A percentile compares a stretch with the other conserved stretches of the same genome.
Conservation (phyloP, 1,140 invertebrate genomes). For the Bombus picipes region DNA sequence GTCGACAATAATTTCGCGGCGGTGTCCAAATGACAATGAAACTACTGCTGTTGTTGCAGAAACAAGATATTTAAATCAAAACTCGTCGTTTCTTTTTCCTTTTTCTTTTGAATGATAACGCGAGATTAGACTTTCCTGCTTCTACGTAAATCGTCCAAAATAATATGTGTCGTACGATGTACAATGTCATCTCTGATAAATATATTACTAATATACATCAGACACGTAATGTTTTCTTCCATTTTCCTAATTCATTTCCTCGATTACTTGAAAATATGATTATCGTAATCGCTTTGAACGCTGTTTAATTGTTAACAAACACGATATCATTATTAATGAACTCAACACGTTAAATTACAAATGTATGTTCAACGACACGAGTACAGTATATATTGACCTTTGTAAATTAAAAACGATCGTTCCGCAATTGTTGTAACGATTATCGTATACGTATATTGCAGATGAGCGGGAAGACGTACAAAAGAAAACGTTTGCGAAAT, state of each 20-base stretch:
- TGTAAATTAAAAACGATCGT: background rate
- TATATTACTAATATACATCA: too few relatives aligned
- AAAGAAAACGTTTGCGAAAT: slow-evolving; percentile 97
- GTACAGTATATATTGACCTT: background rate
- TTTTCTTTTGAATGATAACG: background rate
- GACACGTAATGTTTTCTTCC: too few relatives aligned
- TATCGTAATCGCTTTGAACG: too few relatives aligned
- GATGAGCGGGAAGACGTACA: slow-evolving; percentile 96
- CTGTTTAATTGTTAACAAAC: background rate
- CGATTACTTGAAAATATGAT: too few relatives aligned
- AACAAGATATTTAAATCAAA: background rate
- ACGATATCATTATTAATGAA: background rate
- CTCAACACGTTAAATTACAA: background rate
- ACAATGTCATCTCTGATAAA: too few relatives aligned
- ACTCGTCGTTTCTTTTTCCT: too few relatives aligned
- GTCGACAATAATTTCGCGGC: slow-evolving; percentile 57
- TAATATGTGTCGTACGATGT: background rate
- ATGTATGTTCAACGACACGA: too few relatives aligned
- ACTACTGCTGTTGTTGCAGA: slow-evolving; percentile 17
- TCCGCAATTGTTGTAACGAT: background rate
- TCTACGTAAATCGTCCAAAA: background rate
- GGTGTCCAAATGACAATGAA: slow-evolving; percentile 37
- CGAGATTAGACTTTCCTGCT: too few relatives aligned
- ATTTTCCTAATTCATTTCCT: background rate
- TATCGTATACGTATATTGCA: slow-evolving; percentile 75